These are phyloP conservation scores for Leptinotarsa haldemani DNA, from an alignment of 2,888 invertebrate species.

Conservation along the genomic window DNA sequence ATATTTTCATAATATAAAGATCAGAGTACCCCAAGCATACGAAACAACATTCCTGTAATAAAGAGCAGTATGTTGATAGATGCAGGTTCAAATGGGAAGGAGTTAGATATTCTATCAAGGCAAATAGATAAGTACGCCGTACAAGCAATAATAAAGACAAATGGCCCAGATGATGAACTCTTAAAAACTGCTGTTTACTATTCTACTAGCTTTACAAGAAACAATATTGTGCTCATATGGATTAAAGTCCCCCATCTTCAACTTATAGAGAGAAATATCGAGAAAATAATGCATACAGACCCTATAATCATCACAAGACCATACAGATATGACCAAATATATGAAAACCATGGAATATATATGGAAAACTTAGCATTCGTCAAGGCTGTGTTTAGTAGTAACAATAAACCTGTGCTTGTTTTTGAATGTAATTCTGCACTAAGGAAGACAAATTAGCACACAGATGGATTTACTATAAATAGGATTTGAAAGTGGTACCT, in stretches of 20 bases:
- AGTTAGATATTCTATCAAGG: neutral
- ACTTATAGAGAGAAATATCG: constrained; percentile 6
- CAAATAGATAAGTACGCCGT: neutral
- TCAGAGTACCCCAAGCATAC: constrained; percentile 10
- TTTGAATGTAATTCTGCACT: constrained; percentile 20
- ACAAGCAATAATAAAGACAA: neutral
- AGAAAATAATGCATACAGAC: constrained; percentile 10
- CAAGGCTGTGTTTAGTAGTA: neutral
- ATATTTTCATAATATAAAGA: neutral
- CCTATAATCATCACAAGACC: constrained; percentile 2
- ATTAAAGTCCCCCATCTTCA: constrained; percentile 7
- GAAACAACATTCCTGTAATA: constrained; percentile 7
- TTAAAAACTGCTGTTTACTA: constrained; percentile 10
- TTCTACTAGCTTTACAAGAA: constrained; percentile 9
- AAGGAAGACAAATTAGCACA: neutral
- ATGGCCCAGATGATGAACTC: neutral
- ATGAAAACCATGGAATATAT: constrained; percentile 16
- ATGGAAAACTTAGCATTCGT: constrained; percentile 10
- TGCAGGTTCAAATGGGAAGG: neutral
- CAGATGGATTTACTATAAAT: neutral
- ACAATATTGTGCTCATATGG: constrained; percentile 19
- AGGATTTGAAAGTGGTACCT: constrained; percentile 16
- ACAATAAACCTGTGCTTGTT: constrained; percentile 17
- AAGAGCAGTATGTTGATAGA: neutral
- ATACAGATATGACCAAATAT: neutral